Conservation (phyloP, 2,888 invertebrate species). For the Hirtodrosophila histrioides region DNA sequence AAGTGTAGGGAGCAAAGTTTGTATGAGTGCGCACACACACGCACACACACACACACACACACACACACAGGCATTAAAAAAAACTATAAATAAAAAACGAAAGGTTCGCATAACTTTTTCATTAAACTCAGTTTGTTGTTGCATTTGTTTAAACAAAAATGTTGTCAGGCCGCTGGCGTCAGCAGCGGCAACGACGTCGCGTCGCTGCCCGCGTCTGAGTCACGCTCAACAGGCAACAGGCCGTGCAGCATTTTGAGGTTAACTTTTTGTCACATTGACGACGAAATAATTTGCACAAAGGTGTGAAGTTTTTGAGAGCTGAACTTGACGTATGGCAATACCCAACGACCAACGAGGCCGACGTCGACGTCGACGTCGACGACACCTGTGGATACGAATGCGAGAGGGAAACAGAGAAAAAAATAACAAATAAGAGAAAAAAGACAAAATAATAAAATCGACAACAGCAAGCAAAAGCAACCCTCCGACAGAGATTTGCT, state of each 20-base stretch:
- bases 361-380: conserved; percentile 39
- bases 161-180: conserved; percentile 29
- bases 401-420: conserved; percentile 21
- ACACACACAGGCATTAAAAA: conserved; percentile 6
- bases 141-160: conserved; percentile 64
- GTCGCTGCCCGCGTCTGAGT: conserved; percentile 45
- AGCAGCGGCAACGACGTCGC: conserved; percentile 3
- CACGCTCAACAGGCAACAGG: conserved; percentile 68
- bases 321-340: conserved; percentile 65
- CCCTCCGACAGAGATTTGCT: conserved; percentile 59
- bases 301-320: conserved; percentile 64
- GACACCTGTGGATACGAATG: conserved; percentile 68
- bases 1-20: conserved; percentile 79
- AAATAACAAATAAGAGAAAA: conserved; percentile 3
- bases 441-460: conserved; percentile 29
- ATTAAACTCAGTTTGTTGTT: conserved; percentile 44
- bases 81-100: conserved; percentile 46
- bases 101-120: conserved; percentile 63
- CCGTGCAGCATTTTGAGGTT: conserved; percentile 61
- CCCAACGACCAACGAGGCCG: too few species aligned
- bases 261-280: conserved; percentile 70
- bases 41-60: conserved; percentile 1
- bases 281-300: conserved; percentile 73
- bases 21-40: conserved; percentile 66
- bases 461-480: conserved; percentile 50